phyloP scores from a whole-genome alignment of 2,888 invertebrate species.

The Ferrisia virgata region DNA sequence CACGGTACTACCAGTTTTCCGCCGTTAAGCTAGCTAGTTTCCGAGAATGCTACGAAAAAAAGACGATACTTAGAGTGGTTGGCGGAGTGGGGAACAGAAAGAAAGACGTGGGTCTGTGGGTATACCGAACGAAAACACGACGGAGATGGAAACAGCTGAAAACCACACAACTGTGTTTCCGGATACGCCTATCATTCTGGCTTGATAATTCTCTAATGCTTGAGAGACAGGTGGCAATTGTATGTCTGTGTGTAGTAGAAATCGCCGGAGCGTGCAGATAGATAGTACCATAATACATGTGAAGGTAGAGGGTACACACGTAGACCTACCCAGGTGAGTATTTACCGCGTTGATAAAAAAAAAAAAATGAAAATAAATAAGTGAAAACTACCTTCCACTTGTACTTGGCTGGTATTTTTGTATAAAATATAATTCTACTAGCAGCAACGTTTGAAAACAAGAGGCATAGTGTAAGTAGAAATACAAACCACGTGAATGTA shows the following conservation, averaged over 20 bases:
- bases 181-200: slow-evolving; percentile 41
- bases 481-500: too few species aligned
- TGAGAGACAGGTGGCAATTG: slow-evolving; percentile 23
- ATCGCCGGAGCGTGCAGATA: slow-evolving; percentile 35
- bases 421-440: too few species aligned
- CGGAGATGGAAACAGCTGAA: slow-evolving; percentile 35
- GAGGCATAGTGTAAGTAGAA: too few species aligned
- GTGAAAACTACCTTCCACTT: too few species aligned
- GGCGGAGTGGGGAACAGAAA: neutral
- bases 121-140: neutral
- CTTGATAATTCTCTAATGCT: slow-evolving; percentile 10
- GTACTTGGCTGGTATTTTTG: too few species aligned
- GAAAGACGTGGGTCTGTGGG: neutral
- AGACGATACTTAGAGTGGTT: too few species aligned
- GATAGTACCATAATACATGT: too few species aligned
- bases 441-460: too few species aligned
- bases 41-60: neutral
- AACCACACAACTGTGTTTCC: slow-evolving; percentile 45
- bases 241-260: neutral
- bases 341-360: neutral
- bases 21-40: neutral
- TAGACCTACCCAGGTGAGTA: neutral
- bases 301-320: too few species aligned
- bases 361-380: too few species aligned
- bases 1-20: neutral